These are phyloP conservation scores for Fundulus diaphanus DNA, from an alignment of 2,797 vertebrate species.

Conservation along the genomic window DNA sequence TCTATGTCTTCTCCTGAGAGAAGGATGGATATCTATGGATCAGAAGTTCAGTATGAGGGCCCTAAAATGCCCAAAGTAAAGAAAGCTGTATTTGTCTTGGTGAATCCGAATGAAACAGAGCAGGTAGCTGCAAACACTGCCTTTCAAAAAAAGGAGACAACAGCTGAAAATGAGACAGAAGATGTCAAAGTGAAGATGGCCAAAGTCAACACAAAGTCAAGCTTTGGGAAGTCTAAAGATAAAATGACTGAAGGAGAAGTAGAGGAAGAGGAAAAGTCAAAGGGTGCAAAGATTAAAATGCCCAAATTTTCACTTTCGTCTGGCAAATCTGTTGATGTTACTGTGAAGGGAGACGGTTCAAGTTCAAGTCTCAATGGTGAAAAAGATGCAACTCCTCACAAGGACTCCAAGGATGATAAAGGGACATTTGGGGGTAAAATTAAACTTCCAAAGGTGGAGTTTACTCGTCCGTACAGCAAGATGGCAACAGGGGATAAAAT, in stretches of 20 bases:
- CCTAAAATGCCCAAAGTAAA: constrained; percentile 80
- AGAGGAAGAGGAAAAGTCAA: constrained; percentile 58
- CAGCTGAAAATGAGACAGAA: constrained; percentile 39
- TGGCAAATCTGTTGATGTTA: constrained; percentile 60
- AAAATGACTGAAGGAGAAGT: constrained; percentile 53
- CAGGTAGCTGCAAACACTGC: constrained; percentile 36
- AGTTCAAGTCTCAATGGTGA: constrained; percentile 63
- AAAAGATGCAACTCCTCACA: constrained; percentile 55
- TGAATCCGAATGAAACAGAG: constrained; percentile 68
- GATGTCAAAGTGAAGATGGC: constrained; percentile 65
- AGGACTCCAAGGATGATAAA: constrained; percentile 69
- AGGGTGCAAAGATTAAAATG: constrained; percentile 70
- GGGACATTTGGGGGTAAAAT: constrained; percentile 73
- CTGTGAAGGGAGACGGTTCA: constrained; percentile 44
- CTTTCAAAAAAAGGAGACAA: constrained; percentile 35
- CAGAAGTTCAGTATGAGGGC: constrained; percentile 73
- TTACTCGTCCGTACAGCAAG: constrained; percentile 80
- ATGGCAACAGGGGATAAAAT: constrained; percentile 43
- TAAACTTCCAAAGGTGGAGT: constrained; percentile 84
- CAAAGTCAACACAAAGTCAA: constrained; percentile 76
- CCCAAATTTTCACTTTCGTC: constrained; percentile 80
- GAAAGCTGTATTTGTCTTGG: constrained; percentile 80
- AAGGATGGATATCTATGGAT: constrained; percentile 55
- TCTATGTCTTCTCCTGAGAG: constrained; percentile 70
- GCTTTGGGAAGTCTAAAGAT: constrained; percentile 75